Conservation (phyloP, 1,140 invertebrate genomes). For the Micrasema minimum region DNA sequence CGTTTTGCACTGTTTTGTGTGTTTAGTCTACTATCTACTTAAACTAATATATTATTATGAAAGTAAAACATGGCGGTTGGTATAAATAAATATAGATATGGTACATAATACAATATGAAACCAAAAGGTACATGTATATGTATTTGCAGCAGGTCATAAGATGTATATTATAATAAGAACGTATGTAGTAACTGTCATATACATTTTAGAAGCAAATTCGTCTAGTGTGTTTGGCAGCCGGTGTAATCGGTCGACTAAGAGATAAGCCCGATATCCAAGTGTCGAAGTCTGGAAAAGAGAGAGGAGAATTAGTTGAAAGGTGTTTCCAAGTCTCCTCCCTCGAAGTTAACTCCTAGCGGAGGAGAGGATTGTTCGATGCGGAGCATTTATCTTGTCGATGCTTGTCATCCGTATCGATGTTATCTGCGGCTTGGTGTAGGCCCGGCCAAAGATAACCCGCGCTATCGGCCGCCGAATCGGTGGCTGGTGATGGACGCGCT, state of each 20-base stretch:
- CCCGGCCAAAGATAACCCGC: slow-evolving; percentile 43
- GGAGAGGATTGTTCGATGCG: slow-evolving; percentile 1
- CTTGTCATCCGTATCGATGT: slow-evolving; percentile 24
- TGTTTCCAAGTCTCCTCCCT: background rate
- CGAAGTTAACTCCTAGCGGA: background rate
- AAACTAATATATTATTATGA: too few species aligned
- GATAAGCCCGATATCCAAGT: slow-evolving; percentile 25
- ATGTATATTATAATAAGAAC: too few species aligned
- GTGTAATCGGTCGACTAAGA: slow-evolving; percentile 7
- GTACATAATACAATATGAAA: too few species aligned
- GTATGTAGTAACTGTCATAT: too few species aligned
- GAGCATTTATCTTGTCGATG: slow-evolving; percentile 24
- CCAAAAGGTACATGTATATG: too few species aligned
- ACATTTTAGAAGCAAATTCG: slow-evolving; percentile 15
- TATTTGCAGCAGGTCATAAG: too few species aligned
- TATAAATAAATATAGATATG: too few species aligned
- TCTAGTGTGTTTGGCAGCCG: slow-evolving; percentile 15
- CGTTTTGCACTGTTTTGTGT: too few species aligned
- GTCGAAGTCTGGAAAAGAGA: slow-evolving; percentile 11
- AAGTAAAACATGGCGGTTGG: too few species aligned
- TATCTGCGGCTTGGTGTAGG: slow-evolving; percentile 21
- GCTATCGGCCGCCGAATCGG: slow-evolving; percentile 39
- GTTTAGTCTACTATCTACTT: too few species aligned
- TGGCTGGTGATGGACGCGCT: slow-evolving; percentile 38
- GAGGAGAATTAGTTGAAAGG: slow-evolving; percentile 21